Evolutionary conservation across 2,888 invertebrate genomes (phyloP).

Genomic region (Gerris lacustris): DNA sequence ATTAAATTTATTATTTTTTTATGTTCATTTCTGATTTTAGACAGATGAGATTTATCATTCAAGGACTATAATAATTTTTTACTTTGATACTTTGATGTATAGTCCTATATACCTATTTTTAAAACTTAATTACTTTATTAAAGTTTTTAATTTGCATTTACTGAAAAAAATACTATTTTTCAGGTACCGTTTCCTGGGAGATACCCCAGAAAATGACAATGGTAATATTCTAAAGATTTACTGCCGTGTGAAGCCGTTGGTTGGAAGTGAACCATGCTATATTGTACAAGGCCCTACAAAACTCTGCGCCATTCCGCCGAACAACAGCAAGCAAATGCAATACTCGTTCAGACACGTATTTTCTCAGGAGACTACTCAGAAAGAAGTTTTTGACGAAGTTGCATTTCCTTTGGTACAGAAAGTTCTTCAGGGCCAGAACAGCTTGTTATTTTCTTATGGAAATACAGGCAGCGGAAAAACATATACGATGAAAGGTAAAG

Average conservation of each 20-base stretch:
- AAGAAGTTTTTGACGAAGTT: constrained; percentile 69
- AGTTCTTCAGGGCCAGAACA: constrained; percentile 78
- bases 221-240: constrained; percentile 2
- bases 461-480: constrained; percentile 92
- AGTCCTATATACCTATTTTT: too few species aligned
- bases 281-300: neutral
- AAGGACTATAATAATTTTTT: too few species aligned
- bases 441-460: constrained; percentile 90
- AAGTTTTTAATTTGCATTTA: too few species aligned
- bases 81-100: too few species aligned
- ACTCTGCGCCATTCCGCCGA: neutral
- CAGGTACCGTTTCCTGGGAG: too few species aligned
- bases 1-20: too few species aligned
- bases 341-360: constrained; percentile 72
- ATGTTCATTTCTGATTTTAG: too few species aligned
- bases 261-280: neutral
- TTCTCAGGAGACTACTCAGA: constrained; percentile 63
- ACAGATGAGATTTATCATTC: too few species aligned
- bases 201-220: neutral
- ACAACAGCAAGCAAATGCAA: constrained; percentile 52
- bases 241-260: neutral
- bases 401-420: constrained; percentile 77
- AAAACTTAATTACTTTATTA: too few species aligned
- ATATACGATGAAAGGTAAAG: constrained; percentile 67
- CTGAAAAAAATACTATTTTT: too few species aligned